phyloP scores from a whole-genome alignment of 2,888 invertebrate species.

The Leucania comma region DNA sequence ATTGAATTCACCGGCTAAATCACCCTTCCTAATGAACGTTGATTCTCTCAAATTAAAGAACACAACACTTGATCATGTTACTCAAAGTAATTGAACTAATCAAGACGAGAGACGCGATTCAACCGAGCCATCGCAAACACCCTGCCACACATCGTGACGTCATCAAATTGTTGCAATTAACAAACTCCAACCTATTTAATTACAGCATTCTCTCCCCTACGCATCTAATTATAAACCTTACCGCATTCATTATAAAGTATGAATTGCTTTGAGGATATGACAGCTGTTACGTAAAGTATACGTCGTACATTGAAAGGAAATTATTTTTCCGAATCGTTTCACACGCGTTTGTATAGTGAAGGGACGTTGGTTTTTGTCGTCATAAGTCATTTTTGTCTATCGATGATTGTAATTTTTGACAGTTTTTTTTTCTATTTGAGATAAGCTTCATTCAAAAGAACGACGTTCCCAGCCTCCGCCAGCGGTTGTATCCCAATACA shows the following conservation, averaged over 20 bases:
- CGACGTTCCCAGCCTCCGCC: background rate
- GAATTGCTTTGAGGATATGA: slow-evolving; percentile 57
- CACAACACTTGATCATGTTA: slow-evolving; percentile 51
- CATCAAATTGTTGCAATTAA: slow-evolving; percentile 66
- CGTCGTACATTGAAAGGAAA: slow-evolving; percentile 70
- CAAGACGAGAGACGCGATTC: slow-evolving; percentile 41
- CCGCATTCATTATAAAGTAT: slow-evolving; percentile 54
- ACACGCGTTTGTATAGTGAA: slow-evolving; percentile 64
- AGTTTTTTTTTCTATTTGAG: background rate
- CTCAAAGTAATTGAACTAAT: slow-evolving; percentile 61
- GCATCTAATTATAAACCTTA: slow-evolving; percentile 51
- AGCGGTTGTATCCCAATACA: too few relatives aligned
- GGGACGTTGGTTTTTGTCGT: slow-evolving; percentile 21
- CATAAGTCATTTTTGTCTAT: slow-evolving; percentile 21
- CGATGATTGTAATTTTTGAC: slow-evolving; percentile 20
- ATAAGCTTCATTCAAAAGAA: background rate
- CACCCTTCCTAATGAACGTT: slow-evolving; percentile 5
- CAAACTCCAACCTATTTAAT: slow-evolving; percentile 64
- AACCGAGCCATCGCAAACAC: slow-evolving; percentile 52
- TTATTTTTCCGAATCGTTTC: slow-evolving; percentile 73
- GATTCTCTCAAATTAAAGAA: slow-evolving; percentile 32
- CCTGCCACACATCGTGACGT: slow-evolving; percentile 55
- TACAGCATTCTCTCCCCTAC: slow-evolving; percentile 49
- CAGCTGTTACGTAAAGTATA: slow-evolving; percentile 60
- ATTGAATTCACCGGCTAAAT: background rate